Evolutionary conservation across 2,888 invertebrate genomes (phyloP).

Genomic region (Argynnis bischoffii): DNA sequence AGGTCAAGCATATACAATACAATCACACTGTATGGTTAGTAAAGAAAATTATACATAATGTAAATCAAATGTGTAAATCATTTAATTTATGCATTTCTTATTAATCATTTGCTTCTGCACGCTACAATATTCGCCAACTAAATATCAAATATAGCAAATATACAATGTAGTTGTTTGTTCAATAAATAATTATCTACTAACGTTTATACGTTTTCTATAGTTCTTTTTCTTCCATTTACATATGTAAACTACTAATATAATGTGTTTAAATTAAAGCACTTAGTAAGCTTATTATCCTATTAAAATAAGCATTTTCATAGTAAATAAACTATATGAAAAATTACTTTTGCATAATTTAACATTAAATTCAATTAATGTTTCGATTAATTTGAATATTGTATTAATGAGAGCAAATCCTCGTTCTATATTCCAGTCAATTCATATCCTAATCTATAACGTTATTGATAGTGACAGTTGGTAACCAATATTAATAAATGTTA

Average conservation of each 20-base stretch:
- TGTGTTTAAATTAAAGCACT: background rate
- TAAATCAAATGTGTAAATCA: no score
- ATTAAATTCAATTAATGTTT: conserved; percentile 25
- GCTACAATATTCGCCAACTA: no score
- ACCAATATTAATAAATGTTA: conserved; percentile 40
- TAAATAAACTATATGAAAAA: conserved; percentile 6
- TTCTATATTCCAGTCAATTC: conserved; percentile 28
- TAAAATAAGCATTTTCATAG: conserved; percentile 6
- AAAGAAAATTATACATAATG: no score
- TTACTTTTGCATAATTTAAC: conserved; percentile 23
- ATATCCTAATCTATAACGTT: conserved; percentile 39
- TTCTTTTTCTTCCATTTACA: no score
- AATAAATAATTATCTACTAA: no score
- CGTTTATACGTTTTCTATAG: no score
- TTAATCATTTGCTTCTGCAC: no score
- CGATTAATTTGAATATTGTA: conserved; percentile 32
- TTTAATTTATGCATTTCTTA: no score
- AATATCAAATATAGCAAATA: no score
- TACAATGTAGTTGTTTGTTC: no score
- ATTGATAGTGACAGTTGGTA: conserved; percentile 39
- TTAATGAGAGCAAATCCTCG: conserved; percentile 31
- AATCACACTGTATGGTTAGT: no score
- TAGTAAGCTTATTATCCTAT: conserved; percentile 4
- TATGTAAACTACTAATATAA: background rate
- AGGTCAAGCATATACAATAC: no score